Base-by-base conservation (phyloP, 1,140 invertebrate genomes). In the Bicyclus anynana region DNA sequence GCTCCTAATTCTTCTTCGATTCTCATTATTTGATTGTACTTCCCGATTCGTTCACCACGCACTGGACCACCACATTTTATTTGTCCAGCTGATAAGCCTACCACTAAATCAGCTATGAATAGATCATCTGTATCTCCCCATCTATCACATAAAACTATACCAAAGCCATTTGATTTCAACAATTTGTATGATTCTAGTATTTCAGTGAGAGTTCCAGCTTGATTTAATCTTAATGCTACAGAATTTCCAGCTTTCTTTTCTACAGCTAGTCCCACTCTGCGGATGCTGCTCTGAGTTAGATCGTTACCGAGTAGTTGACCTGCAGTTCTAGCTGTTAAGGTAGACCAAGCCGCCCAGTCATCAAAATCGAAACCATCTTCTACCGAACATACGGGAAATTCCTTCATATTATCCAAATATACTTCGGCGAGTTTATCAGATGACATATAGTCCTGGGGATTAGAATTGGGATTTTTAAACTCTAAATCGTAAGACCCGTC, bases 1-100 rank as follows among this genome's bases (percentile, higher is more conserved):
- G 91, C 87, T 12, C 97, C 98, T 27, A 99, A 90, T 85, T 99
- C 97, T 80, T 99, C 98, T 87, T 99, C 98, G 80, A 99, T 99
- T 69, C 98, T 93, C 38, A 99, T 90, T 48, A 99, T 94, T 84
- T 99, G 98, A 84, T 99, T 99, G 90, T 99, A 99, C 79, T 99
- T 99, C 37, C 97, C 96, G 58, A 98, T 89, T 81, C 98, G 93
- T 87, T 99, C 98, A n/a, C 97, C 97, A 62, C 98, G 94, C 79
- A 96, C 98, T 7, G 98, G 98, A 35, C 97, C 98, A 27, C 98
- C 98, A 59, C 97, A 99, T 83, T 99, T 99, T 61, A 99, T 96
- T 91, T 99, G 98, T 47, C 98, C 98, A 52, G 97, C 98, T 29
- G 96, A 95, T 9, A 99, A 90, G 55, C 98, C 98, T 53, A 99